phyloP scores from a whole-genome alignment of 2,888 invertebrate species.

The Platycnemis pennipes region DNA sequence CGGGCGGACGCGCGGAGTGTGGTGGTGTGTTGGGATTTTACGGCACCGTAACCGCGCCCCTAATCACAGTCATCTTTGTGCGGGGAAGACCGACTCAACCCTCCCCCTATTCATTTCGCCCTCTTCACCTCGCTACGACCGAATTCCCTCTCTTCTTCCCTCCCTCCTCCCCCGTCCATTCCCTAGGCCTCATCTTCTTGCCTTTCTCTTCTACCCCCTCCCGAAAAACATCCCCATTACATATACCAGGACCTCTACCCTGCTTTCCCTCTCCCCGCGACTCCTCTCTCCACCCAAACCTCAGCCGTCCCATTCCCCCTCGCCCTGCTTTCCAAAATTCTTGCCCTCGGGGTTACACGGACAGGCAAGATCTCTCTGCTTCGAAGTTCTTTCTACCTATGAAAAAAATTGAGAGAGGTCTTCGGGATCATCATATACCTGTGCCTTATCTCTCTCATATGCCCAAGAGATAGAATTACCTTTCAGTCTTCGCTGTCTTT shows the following conservation, averaged over 20 bases:
- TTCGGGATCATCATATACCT: background rate
- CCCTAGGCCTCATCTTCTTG: background rate
- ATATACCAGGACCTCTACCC: background rate
- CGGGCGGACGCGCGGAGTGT: background rate
- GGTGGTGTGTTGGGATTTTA: background rate
- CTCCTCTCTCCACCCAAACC: background rate
- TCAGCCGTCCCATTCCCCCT: background rate
- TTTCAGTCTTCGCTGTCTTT: background rate
- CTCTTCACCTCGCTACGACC: background rate
- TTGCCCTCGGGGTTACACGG: background rate
- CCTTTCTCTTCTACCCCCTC: background rate
- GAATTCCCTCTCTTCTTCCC: background rate
- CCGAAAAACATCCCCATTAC: slow-evolving; percentile 18
- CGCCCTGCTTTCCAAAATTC: background rate
- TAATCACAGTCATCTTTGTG: slow-evolving; percentile 57
- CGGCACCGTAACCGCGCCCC: slow-evolving; percentile 39
- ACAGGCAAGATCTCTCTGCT: background rate
- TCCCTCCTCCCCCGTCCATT: background rate
- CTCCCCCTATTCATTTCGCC: slow-evolving; percentile 52
- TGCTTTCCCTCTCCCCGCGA: background rate
- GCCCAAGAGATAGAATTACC: background rate
- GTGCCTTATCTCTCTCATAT: background rate
- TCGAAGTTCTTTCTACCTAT: background rate
- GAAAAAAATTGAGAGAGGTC: background rate
- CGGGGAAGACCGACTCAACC: slow-evolving; percentile 16